phyloP scores from a whole-genome alignment of 2,797 vertebrate genomes.

The Platyrinchus mystaceus region DNA sequence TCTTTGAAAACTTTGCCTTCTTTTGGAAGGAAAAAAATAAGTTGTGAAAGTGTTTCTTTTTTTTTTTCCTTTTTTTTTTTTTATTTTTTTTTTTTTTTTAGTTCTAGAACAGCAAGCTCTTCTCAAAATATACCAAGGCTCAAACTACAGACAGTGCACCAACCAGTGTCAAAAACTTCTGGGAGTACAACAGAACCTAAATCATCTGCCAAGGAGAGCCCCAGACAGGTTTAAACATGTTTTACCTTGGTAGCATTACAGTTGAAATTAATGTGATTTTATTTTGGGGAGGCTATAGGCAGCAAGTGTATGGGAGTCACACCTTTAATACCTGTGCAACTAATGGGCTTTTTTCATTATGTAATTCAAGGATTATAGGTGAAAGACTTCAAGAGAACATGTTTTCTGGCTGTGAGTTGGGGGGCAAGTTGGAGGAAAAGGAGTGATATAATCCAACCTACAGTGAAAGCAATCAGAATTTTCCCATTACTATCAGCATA shows the following conservation, averaged over 20 bases:
- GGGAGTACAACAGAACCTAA: slow-evolving; percentile 64
- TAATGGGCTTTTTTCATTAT: not conserved
- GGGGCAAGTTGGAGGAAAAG: not conserved
- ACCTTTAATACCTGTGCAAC: not conserved
- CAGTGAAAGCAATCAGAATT: not conserved
- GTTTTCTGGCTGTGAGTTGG: not conserved
- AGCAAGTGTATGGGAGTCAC: not conserved
- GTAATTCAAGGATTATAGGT: not conserved
- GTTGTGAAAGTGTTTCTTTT: not conserved
- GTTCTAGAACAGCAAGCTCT: slow-evolving; percentile 61
- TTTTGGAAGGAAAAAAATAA: not conserved
- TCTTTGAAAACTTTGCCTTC: not conserved
- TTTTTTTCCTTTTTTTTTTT: too few species aligned
- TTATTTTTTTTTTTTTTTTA: not conserved
- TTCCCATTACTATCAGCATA: not conserved
- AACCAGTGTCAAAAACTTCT: slow-evolving; percentile 53
- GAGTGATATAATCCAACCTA: not conserved
- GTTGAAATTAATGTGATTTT: not conserved
- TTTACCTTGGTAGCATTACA: not conserved
- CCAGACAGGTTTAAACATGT: slow-evolving; percentile 58
- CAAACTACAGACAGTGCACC: slow-evolving; percentile 44
- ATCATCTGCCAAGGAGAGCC: slow-evolving; percentile 51
- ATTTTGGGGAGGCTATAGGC: not conserved
- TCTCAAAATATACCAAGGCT: slow-evolving; percentile 75
- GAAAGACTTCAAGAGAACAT: not conserved